Base-by-base conservation (phyloP, 2,888 invertebrate species). In the Ashinkailepas kermadecensis region DNA sequence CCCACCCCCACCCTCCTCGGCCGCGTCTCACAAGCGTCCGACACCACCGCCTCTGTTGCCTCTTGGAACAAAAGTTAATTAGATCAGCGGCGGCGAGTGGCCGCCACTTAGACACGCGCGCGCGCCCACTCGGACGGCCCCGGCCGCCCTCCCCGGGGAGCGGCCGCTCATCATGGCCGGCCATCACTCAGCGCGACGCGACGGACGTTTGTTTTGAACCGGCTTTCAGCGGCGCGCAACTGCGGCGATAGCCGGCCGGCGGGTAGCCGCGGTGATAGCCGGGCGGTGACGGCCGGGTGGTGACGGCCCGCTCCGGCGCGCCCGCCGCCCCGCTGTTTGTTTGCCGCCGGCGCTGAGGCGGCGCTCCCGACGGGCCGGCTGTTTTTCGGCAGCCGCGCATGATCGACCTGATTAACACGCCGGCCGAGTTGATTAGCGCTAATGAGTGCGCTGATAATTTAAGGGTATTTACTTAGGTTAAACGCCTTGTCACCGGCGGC, bases 381-480 rank as follows among this genome's bases (percentile, higher is more conserved):
- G 70, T 70, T 70, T 70, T 70, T 70, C 70, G 39, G 70, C 25
- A 39, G 39, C 9, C 39, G 70, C 70, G 70, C 70, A 70, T 70
- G 70, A 70, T 70, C 70, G 70, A 39, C 70, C 70, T 70, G 70
- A 70, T 70, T 70, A 70, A 70, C 70, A 70, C 70, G 25, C 39
- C 39, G 67, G 39, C 70, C 70, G 70, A 70, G 39, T 70, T 70
- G 70, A 70, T 70, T 70, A 70, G 70, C 70, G 70, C 70, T 70
- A 70, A 70, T 70, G 70, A 70, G 70, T 39, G 70, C 70, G 39
- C 70, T 70, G 70, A 70, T 70, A 70, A 70, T 39, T 70, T 25
- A 39, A 25, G 70, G 70, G 70, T 70, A 70, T 70, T 70, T 70
- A 70, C 70, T 70, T 70, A 70, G 70, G 70, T 70, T 70, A 70